Percentiles rank a stretch among this genome's conserved stretches.
Conservation (phyloP, 2,888 invertebrate genomes). For the Conchocele bisecta region DNA sequence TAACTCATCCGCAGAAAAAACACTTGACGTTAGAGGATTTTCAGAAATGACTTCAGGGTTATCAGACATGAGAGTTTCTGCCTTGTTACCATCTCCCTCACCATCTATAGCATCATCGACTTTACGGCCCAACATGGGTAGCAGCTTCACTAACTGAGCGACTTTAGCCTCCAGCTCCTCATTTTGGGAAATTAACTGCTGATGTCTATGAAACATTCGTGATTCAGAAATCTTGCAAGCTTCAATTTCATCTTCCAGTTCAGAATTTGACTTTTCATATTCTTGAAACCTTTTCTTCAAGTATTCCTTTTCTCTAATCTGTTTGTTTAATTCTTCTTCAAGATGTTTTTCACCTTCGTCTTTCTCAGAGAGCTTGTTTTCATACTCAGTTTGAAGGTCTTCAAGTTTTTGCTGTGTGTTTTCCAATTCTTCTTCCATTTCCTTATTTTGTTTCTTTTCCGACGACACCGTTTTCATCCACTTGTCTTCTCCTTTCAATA, state of each 20-base stretch:
- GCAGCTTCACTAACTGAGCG: constrained; percentile 29
- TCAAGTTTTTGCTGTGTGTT: constrained; percentile 67
- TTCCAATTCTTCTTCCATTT: constrained; percentile 64
- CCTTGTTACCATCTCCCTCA: constrained; percentile 7
- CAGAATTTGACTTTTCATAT: constrained; percentile 56
- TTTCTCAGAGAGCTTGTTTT: constrained; percentile 54
- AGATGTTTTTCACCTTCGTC: constrained; percentile 47
- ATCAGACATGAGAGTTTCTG: constrained; percentile 45
- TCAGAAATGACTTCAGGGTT: constrained; percentile 54
- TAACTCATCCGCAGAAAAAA: constrained; percentile 46
- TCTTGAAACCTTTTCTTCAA: constrained; percentile 58
- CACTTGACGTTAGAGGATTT: constrained; percentile 49
- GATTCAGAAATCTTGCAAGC: constrained; percentile 57
- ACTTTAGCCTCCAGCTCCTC: constrained; percentile 57
- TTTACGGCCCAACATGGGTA: constrained; percentile 6
- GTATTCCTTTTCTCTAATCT: constrained; percentile 49
- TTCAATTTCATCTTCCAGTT: constrained; percentile 56
- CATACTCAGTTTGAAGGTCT: constrained; percentile 70
- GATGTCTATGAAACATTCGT: constrained; percentile 59
- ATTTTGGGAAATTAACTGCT: constrained; percentile 55
- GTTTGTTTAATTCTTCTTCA: constrained; percentile 51
- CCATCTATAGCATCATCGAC: constrained; percentile 6
- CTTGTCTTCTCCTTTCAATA: constrained; percentile 61
- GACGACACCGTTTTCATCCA: constrained; percentile 60
- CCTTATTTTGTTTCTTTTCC: constrained; percentile 56